Conservation (phyloP, 2,797 vertebrate genomes). For the Sebastolobus alascanus region DNA sequence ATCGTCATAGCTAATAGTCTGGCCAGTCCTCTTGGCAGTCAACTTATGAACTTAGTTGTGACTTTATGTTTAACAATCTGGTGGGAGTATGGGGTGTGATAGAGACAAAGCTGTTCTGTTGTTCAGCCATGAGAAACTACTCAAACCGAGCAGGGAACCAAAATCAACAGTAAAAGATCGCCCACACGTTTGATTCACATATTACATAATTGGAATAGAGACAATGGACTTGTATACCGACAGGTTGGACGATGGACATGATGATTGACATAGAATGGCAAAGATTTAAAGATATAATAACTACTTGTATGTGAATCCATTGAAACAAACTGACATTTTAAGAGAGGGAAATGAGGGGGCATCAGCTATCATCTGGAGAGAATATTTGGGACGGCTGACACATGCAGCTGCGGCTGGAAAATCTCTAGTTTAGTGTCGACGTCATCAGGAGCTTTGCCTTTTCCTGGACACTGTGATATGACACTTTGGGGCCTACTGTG, state of each 20-base stretch:
- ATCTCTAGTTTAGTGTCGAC: not conserved
- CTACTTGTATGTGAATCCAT: not conserved
- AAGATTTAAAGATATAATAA: not conserved
- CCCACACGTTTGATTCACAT: not conserved
- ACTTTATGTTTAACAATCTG: conserved; percentile 14
- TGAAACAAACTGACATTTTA: not conserved
- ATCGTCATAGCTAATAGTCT: conserved; percentile 14
- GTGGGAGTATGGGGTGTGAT: not conserved
- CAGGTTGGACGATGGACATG: not conserved
- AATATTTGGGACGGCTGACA: conserved; percentile 13
- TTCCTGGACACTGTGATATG: not conserved
- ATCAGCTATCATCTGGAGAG: conserved; percentile 7
- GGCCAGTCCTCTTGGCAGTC: conserved; percentile 8
- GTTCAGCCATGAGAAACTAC: conserved; percentile 14
- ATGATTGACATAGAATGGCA: not conserved
- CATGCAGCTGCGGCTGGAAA: conserved; percentile 14
- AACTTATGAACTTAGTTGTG: not conserved
- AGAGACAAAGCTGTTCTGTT: not conserved
- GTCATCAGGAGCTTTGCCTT: not conserved
- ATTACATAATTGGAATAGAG: not conserved
- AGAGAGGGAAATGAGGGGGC: not conserved
- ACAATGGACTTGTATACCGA: not conserved
- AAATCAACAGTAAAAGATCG: not conserved
- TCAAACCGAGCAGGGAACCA: not conserved
- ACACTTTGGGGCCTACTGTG: not conserved